These are phyloP conservation scores for Phocoena phocoena DNA, from an alignment of 2,113 vertebrate species.

Conservation along the genomic window DNA sequence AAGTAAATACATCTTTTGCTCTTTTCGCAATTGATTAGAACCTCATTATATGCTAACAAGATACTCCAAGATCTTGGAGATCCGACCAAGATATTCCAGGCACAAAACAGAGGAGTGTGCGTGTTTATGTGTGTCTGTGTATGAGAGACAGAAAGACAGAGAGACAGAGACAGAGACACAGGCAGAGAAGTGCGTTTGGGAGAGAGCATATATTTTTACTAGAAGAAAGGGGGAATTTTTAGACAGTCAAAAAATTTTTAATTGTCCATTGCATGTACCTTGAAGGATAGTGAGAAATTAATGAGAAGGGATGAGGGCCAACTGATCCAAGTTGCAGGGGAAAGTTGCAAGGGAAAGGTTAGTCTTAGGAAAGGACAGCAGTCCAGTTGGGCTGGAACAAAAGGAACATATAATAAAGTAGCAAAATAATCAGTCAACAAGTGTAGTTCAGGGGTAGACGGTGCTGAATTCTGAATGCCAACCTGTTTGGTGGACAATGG, in stretches of 20 bases:
- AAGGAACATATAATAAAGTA: background rate
- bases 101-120: background rate
- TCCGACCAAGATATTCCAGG: background rate
- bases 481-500: background rate
- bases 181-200: background rate
- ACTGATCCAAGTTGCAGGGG: background rate
- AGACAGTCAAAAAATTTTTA: background rate
- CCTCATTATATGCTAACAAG: background rate
- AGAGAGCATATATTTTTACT: background rate
- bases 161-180: background rate
- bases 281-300: background rate
- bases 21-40: constrained; percentile 15
- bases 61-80: too few relatives aligned
- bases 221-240: background rate
- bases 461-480: background rate
- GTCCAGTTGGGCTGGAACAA: background rate
- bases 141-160: background rate
- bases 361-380: background rate
- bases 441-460: background rate
- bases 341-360: background rate
- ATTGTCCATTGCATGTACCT: background rate
- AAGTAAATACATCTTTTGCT: constrained; percentile 25
- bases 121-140: background rate
- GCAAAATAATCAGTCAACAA: background rate
- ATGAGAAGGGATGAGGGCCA: background rate